phyloP scores from a whole-genome alignment of 1,140 invertebrate genomes.

The Bombyx mori region DNA sequence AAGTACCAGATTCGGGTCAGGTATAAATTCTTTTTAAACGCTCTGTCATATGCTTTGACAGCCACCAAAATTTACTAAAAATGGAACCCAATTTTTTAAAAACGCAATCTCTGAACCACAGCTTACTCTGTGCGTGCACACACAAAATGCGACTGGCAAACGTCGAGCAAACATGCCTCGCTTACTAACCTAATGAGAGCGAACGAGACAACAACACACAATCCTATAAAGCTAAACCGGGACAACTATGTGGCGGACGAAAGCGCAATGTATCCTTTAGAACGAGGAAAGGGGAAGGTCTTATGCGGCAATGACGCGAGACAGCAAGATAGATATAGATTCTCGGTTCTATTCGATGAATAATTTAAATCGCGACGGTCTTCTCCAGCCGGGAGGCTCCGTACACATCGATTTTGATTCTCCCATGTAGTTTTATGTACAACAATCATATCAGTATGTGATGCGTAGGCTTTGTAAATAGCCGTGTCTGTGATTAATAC shows the following conservation, averaged over 20 bases:
- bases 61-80: too few species aligned
- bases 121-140: conserved; percentile 19
- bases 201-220: conserved; percentile 32
- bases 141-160: conserved; percentile 47
- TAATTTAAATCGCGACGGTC: conserved; percentile 58
- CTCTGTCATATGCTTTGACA: too few species aligned
- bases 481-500: too few species aligned
- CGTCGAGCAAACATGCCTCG: conserved; percentile 51
- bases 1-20: too few species aligned
- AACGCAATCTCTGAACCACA: conserved; percentile 10
- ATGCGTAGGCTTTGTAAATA: too few species aligned
- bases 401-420: conserved; percentile 17
- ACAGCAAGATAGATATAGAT: conserved; percentile 29
- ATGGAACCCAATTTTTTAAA: neutral
- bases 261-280: conserved; percentile 53
- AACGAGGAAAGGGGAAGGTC: conserved; percentile 24
- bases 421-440: conserved; percentile 1
- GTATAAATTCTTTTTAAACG: too few species aligned
- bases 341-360: conserved; percentile 55
- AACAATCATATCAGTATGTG: too few species aligned
- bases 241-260: conserved; percentile 50
- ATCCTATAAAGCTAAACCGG: conserved; percentile 14
- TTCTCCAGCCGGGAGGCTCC: conserved; percentile 26
- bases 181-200: conserved; percentile 61
- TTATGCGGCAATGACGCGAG: conserved; percentile 10